These are phyloP conservation scores for Arenicola marina DNA, from an alignment of 2,888 invertebrate species.

Conservation along the genomic window DNA sequence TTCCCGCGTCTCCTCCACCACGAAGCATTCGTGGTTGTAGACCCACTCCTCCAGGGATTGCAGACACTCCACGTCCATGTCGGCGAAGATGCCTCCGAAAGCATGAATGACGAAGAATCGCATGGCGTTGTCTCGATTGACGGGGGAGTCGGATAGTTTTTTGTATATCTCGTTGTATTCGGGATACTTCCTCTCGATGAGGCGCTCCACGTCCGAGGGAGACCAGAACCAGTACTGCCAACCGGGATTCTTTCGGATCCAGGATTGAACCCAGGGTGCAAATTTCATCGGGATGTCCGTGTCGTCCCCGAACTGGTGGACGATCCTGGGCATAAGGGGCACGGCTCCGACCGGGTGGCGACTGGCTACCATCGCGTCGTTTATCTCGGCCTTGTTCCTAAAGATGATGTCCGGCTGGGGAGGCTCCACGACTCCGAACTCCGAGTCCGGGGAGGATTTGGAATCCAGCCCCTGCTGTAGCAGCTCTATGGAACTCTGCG, in stretches of 20 bases:
- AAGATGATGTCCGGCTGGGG: no score
- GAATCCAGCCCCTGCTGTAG: no score
- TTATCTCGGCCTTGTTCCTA: no score
- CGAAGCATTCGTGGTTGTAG: conserved; percentile 18
- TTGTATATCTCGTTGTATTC: conserved; percentile 39
- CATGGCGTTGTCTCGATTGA: conserved; percentile 1
- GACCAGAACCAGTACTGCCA: conserved; percentile 60
- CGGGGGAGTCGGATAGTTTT: not conserved
- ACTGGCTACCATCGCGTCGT: no score
- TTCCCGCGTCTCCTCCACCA: conserved; percentile 29
- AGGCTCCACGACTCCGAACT: no score
- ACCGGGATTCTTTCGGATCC: conserved; percentile 47
- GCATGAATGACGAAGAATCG: conserved; percentile 53
- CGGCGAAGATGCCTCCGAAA: conserved; percentile 55
- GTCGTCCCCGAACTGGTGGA: conserved; percentile 32
- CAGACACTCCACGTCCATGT: conserved; percentile 54
- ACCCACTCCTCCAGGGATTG: conserved; percentile 36
- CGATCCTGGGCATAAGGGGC: conserved; percentile 23
- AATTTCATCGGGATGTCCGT: conserved; percentile 11
- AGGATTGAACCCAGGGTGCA: conserved; percentile 45
- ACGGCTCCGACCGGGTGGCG: not conserved
- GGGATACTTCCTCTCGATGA: conserved; percentile 47
- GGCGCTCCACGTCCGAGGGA: conserved; percentile 47
- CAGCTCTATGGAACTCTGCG: no score
- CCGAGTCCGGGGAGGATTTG: no score